Evolutionary conservation across 2,888 invertebrate species (phyloP).

Genomic region (Dichetophora obliterata): DNA sequence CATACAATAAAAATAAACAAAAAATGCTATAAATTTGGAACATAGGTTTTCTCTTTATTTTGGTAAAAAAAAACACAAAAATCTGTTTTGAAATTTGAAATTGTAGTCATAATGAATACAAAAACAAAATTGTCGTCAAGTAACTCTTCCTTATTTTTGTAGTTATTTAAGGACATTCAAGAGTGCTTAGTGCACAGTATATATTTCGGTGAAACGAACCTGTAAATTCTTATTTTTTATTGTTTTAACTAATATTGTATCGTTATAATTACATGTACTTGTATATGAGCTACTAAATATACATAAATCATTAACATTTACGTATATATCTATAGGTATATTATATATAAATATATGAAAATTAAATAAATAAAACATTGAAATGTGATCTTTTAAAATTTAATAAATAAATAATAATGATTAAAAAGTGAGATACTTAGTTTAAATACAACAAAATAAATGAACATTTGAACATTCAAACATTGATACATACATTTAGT

Average conservation of each 20-base stretch:
- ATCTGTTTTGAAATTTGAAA: too few relatives aligned
- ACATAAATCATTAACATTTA: constrained; percentile 20
- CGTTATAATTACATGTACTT: constrained; percentile 6
- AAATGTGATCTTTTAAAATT: constrained; percentile 42
- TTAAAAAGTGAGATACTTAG: constrained; percentile 21
- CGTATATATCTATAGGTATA: constrained; percentile 46
- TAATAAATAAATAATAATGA: constrained; percentile 37
- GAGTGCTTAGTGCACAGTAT: not conserved
- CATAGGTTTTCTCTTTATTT: too few relatives aligned
- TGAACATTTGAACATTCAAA: not conserved
- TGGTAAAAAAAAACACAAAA: constrained; percentile 27
- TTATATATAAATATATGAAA: constrained; percentile 15
- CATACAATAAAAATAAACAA: constrained; percentile 46
- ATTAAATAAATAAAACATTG: constrained; percentile 42
- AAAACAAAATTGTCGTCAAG: constrained; percentile 44
- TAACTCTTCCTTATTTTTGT: too few relatives aligned
- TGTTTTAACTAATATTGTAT: constrained; percentile 35
- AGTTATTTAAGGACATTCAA: not conserved
- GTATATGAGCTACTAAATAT: constrained; percentile 47
- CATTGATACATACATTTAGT: constrained; percentile 3
- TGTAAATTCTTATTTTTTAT: constrained; percentile 43
- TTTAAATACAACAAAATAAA: constrained; percentile 5
- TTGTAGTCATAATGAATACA: constrained; percentile 26
- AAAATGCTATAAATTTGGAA: constrained; percentile 44
- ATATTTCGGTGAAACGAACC: constrained; percentile 19